A percentile compares a stretch with the other conserved stretches of the same genome.
These are phyloP conservation scores for Bombus picipes DNA, from an alignment of 1,140 invertebrate species.

Conservation along the genomic window DNA sequence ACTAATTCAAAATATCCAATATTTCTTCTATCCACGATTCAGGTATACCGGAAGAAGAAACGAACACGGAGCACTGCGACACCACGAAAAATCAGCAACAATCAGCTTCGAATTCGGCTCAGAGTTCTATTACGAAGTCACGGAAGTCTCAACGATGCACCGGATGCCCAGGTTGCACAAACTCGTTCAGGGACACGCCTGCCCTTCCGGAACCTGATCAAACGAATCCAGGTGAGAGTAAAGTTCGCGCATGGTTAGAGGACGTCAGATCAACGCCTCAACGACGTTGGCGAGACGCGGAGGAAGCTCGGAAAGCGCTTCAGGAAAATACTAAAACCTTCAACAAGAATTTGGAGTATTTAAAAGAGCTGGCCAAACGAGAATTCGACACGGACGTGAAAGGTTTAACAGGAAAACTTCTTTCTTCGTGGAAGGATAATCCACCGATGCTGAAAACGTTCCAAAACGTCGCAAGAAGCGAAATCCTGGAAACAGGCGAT, in stretches of 20 bases:
- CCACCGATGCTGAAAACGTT: constrained; percentile 73
- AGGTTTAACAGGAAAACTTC: constrained; percentile 32
- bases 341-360: constrained; percentile 70
- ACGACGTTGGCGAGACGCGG: constrained; percentile 66
- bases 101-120: constrained; percentile 70
- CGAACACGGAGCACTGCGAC: constrained; percentile 66
- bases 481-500: constrained; percentile 76
- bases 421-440: constrained; percentile 71
- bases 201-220: constrained; percentile 58
- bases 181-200: constrained; percentile 63
- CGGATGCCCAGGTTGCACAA: constrained; percentile 86
- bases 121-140: constrained; percentile 63
- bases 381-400: constrained; percentile 59
- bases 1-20: background rate
- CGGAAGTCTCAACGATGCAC: constrained; percentile 81
- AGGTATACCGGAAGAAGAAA: constrained; percentile 91
- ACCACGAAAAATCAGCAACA: constrained; percentile 63
- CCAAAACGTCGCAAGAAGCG: constrained; percentile 73
- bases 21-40: background rate
- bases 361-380: constrained; percentile 71
- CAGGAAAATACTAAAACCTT: constrained; percentile 71
- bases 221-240: constrained; percentile 84
- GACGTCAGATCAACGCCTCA: constrained; percentile 84
- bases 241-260: constrained; percentile 91
- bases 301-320: constrained; percentile 63